phyloP scores from a whole-genome alignment of 2,888 invertebrate species.

The Hirtodrosophila trivittata region DNA sequence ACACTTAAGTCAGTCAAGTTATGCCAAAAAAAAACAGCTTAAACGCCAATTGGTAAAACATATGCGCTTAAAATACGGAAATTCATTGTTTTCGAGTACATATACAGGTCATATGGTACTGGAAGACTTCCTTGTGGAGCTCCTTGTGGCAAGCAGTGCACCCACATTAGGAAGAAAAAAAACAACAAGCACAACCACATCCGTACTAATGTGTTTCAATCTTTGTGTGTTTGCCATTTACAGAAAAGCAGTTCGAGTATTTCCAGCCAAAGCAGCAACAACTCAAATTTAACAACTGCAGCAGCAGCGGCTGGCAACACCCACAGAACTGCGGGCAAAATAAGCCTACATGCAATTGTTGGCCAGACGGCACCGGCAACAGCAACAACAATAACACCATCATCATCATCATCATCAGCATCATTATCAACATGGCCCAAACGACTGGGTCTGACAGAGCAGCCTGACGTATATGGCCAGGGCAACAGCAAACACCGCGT shows the following conservation, averaged over 20 bases:
- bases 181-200: slow-evolving; percentile 9
- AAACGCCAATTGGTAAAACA: slow-evolving; percentile 15
- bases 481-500: slow-evolving; percentile 72
- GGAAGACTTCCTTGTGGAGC: slow-evolving; percentile 50
- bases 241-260: slow-evolving; percentile 83
- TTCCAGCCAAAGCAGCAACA: slow-evolving; percentile 81
- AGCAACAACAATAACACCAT: slow-evolving; percentile 53
- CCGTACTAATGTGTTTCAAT: slow-evolving; percentile 32
- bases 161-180: slow-evolving; percentile 44
- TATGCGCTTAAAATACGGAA: slow-evolving; percentile 36
- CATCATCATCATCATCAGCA: slow-evolving; percentile 53
- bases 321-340: slow-evolving; percentile 80
- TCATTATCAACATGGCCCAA: slow-evolving; percentile 71
- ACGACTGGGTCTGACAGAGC: slow-evolving; percentile 74
- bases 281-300: slow-evolving; percentile 75
- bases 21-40: slow-evolving; percentile 18
- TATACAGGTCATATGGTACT: slow-evolving; percentile 4
- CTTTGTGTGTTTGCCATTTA: slow-evolving; percentile 64
- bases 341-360: slow-evolving; percentile 83
- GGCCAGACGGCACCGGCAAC: slow-evolving; percentile 56
- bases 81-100: slow-evolving; percentile 15
- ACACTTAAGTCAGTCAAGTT: not conserved
- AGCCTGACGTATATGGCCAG: slow-evolving; percentile 81
- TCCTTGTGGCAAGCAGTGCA: slow-evolving; percentile 48
- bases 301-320: slow-evolving; percentile 70